Evolutionary conservation across 2,113 vertebrate genomes (phyloP), one percentile per base, ranked within the genome.

Genomic region (Marmota monax): DNA sequence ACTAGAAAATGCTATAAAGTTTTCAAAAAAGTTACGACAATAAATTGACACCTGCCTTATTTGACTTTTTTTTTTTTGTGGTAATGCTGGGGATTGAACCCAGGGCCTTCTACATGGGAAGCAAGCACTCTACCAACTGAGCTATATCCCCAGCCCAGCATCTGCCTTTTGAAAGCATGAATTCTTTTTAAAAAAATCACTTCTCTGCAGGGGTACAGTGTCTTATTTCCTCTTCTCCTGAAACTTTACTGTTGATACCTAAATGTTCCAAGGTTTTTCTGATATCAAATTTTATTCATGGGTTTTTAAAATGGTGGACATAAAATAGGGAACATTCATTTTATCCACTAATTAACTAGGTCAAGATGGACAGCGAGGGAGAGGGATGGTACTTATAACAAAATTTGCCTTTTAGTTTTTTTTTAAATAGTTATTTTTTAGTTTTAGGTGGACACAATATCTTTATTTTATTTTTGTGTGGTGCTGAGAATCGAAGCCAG

Each of bases 211-310:
- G 45, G 65, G 56, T 22, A 79, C n/a, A 51, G 7, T 13, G 58
- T 79, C 73, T 94, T 84, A 72, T 72, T 92, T 90, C 51, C 51
- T 85, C 34, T 74, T 90, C 16, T 88, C 25, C 78, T 34, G 32
- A 87, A 90, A 83, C 42, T 65, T 95, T n/a, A 29, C 65, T 34
- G 76, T 74, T 84, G 65, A 80, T 61, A 73, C 25, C 27, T 23
- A 79, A 58, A 22, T 7, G 20, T 58, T 58, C 56, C 7, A 61
- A 51, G 9, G 4, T 73, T 88, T 78, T 73, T 78, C 65, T 18
- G 25, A 58, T 73, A 69, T 45, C 42, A 79, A 32, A 74, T 72
- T 84, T 94, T 83, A 16, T 78, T 79, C 13, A 4, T 80, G 48
- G 45, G 39, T 63, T 73, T 86, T 93, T 90, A 90, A 80, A 48